Base-by-base conservation (phyloP, 2,113 vertebrate species). In the Malurus melanocephalus region DNA sequence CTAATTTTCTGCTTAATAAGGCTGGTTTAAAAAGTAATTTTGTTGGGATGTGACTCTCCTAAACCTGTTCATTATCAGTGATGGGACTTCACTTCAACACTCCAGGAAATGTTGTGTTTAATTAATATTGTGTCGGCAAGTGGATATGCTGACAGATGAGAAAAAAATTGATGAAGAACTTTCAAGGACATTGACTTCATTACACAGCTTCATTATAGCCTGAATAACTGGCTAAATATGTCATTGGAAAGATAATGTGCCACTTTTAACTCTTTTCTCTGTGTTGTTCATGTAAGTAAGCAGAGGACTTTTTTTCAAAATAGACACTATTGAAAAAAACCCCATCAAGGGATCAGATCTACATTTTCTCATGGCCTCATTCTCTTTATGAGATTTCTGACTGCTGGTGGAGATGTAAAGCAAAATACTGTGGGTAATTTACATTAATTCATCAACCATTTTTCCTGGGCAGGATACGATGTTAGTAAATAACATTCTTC, bases 1-100 rank as follows among this genome's bases (percentile, higher is more conserved):
- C 98, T 98, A 97, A 98, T 98, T 98, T 98, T 98, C 98, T 98
- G 98, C 98, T 98, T 98, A 98, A 98, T 98, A 98, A 98, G 98
- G 98, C 98, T 96, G 97, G 97, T 98, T 98, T 98, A 98, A 98
- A 98, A 98, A 98, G 98, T 98, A 97, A 97, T 99, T 98, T 98
- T 98, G 97, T 98, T 97, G 96, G 97, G 97, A 97, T 97, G 95
- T 97, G 97, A 97, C 97, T 98, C 97, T 97, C 98, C 98, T 98
- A 98, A 98, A 98, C 98, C 98, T 97, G 97, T 97, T 98, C 98
- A 98, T 98, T 98, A 98, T 97, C 98, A 98, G 98, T 96, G 98
- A 97, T 97, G 95, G 97, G 93, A 98, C 96, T 97, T 97, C 98
- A 98, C 98, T 98, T 98, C 97, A 97, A 96, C 97, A 97, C 98